Base-by-base conservation (phyloP, 1,140 invertebrate genomes). In the Asbolus verrucosus region DNA sequence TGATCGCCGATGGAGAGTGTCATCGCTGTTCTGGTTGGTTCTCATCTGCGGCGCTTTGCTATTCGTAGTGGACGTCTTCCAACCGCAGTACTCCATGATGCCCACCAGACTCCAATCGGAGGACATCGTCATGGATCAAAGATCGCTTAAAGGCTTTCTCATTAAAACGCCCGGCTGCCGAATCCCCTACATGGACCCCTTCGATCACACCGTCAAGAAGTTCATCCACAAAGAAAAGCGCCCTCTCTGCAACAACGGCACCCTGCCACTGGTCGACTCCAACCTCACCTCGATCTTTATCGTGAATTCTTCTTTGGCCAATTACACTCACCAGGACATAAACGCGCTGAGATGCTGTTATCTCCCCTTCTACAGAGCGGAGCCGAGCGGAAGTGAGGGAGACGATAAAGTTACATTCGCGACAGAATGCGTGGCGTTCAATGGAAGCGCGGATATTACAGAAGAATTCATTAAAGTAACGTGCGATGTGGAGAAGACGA, bases 101-200 rank as follows among this genome's bases (percentile, higher is more conserved):
- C 43, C 33, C 14, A 3, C 27, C n/a, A 41, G 14, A 19, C 21
- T 43, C 8, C 9, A 2, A 60, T 60, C 13, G 1, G 33, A 50
- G 11, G 43, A 50, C 0, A 8, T 54, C 13, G 5, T 38, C 1
- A 21, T 61, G 18, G 21, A 70, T 13, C 13, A 31, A 39, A 1
- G 38, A 36, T 61, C 15, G n/a, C 31, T 69, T 9, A 75, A 72
- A 16, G 84, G 84, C 0, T 87, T 83, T 71, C 39, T 88, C 0
- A 87, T 95, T 11, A 85, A 90, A 72, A 93, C 90, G 1, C 81
- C 85, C 5, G 90, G 92, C 14, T 96, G 94, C 78, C 87, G 88
- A 2, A 93, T 96, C 72, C 92, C 93, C 0, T 87, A 88, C 6
- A 84, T 95, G 59, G 87, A 91, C 72, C 88, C 92, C 0, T 88